Evolutionary conservation across 2,888 invertebrate genomes (phyloP), one percentile per base, ranked within the genome.

Genomic region (Chironomus riparius): DNA sequence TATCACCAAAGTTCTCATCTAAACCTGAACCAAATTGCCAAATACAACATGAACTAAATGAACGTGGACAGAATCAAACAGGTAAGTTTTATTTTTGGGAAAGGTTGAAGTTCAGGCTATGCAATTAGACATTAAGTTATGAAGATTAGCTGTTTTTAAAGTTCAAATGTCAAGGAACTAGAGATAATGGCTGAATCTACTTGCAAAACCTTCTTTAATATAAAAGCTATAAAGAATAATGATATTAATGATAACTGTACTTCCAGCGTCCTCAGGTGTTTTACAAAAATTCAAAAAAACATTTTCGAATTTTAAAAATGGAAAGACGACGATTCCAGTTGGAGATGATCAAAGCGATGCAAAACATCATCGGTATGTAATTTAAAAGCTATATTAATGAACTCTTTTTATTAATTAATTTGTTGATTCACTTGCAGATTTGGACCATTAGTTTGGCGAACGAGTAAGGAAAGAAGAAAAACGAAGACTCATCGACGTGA

Each of bases 211-310:
- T 38, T 2, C 38, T 38, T 38, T 2, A 38, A 38, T 38, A 2
- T n/a, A 38, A 38, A 1, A 38, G 10, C 5, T 1, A 38, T 10
- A 10, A 38, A 38, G 1, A 10, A 10, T 4, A 38, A 38, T 10
- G 7, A 10, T 2, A 38, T 38, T 38, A 38, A 38, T 38, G 1
- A 38, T 10, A 38, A 38, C 7, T 4, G 2, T 1, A 22, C 1
- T 56, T 70, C n/a, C 24, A 74, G 50, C 47, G 22, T 62, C 62
- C 38, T 81, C 81, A 78, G 88, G 88, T 81, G 89, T 90, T 56
- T 82, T 91, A 78, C 89, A 90, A 80, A 90, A 90, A 83, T 91
- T 91, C 82, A 86, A 89, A 77, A 90, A 90, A 81, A 90, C 89
- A 77, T 88, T 91, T 80, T 89, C 90, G 76, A 82, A 82, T 78